Evolutionary conservation across 1,140 invertebrate genomes (phyloP), one percentile per base, ranked within the genome.

Genomic region (Drosophila pallidifrons): DNA sequence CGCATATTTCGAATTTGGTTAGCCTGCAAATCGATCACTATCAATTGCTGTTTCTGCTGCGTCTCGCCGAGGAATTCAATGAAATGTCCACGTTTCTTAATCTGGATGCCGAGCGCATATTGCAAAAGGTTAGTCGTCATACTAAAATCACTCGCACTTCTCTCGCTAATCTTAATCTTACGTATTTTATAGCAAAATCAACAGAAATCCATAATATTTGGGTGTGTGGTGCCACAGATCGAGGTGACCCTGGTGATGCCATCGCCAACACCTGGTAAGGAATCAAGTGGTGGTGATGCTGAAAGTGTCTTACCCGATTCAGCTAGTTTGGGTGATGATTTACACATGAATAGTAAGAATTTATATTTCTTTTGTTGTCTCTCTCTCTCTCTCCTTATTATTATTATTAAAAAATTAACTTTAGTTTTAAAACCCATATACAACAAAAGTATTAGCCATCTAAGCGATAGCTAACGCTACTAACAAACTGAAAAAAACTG

Each of bases 21-120:
- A 97, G 96, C 75, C 92, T 98, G 1, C 97, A 98, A 92, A 94
- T 98, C 38, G 98, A 98, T 94, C 98, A 99, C 93, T 98, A 97
- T 93, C 98, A 99, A 93, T 96, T 96, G 92, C 94, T 99, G 54
- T 99, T 99, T 92, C 92, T 99, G 25, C 92, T 98, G 82, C 94
- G 98, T 51, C 93, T 98, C 51, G 94, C 96, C 20, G 98, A 99
- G 93, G 95, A 96, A n/a, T 82, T 98, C 5, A 94, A 96, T 1
- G 96, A 97, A 91, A 93, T 98, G 93, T 94, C 95, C 1, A 96
- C 96, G 1, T 97, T 96, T 92, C 92, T 99, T 30, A 95, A 95
- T 13, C 93, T 97, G 49, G 97, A 99, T 91, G 95, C 96, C 1
- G 95, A 96, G 68, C 93, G 95, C 55, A 96, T 97, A 79, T 89